Evolutionary conservation across 1,140 invertebrate genomes (phyloP).

Genomic region (Drosophila sturtevanti): DNA sequence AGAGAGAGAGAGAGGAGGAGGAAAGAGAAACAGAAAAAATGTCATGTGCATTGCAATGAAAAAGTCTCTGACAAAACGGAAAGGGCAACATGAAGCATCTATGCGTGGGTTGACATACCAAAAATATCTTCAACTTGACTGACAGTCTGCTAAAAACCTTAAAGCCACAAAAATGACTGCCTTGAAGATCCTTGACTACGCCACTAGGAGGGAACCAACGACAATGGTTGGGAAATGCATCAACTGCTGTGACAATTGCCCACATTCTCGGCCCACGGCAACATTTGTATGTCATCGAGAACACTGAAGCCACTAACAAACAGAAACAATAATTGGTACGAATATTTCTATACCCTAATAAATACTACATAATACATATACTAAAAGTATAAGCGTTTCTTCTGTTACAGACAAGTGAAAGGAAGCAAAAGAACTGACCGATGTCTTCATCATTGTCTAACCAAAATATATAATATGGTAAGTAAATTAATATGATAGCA

Average conservation of each 20-base stretch:
- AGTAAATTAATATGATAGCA: neutral
- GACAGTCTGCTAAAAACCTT: neutral
- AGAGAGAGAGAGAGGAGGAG: neutral
- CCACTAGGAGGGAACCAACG: neutral
- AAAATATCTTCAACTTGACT: slow-evolving; percentile 1
- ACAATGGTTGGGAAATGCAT: neutral
- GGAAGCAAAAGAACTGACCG: too few relatives aligned
- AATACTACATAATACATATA: neutral
- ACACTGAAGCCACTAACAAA: slow-evolving; percentile 17
- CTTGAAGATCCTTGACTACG: neutral
- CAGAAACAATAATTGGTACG: neutral
- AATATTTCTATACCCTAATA: neutral
- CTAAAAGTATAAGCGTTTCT: too few relatives aligned
- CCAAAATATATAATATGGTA: too few relatives aligned
- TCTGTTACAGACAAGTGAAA: too few relatives aligned
- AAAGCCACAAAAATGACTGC: neutral
- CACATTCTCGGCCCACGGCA: slow-evolving; percentile 20
- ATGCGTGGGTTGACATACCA: neutral
- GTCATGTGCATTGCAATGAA: neutral
- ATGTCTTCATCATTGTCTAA: too few relatives aligned
- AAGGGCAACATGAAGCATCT: neutral
- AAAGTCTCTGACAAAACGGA: neutral
- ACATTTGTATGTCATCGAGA: slow-evolving; percentile 1
- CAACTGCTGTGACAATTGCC: slow-evolving; percentile 29
- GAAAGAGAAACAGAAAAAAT: neutral